Base-by-base conservation (phyloP, 2,888 invertebrate genomes). In the Acronicta psi region DNA sequence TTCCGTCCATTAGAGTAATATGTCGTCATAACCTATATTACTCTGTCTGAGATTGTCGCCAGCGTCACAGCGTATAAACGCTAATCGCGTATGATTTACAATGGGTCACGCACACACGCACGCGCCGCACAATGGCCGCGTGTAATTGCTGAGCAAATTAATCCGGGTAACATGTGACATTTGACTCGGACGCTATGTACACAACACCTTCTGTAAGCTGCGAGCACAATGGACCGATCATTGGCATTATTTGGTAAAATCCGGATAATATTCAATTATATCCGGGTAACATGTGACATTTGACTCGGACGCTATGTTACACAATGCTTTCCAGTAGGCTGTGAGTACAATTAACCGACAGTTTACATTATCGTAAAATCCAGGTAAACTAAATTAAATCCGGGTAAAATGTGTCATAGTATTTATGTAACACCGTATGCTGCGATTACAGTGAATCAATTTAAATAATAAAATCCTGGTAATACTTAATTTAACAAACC, bases 131-230 rank as follows among this genome's bases (percentile, higher is more conserved):
- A 82, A 81, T 80, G 75, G 70, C 75, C 69, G 69, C 73, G 75
- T 84, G 86, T 89, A 88, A 91, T 91, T 88, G 88, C 83, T 77
- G 79, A 80, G 85, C 88, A 86, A 89, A 89, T 91, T 91, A 90
- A 90, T 90, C 88, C 82, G 68, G 69, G 74, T 80, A 83, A 85
- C 86, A 85, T 86, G 86, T 88, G 88, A 89, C 90, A 87, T 89
- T 85, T 89, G 89, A 89, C 87, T 85, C 79, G 77, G 40, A 68
- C 68, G 63, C 71, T 47, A 52, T 56, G 59, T 69, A 66, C 47
- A 49, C 25, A 74, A 63, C 68, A 63, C 72, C 74, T 69, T 58
- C 14, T 25, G 50, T 58, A 64, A 46, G 66, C 2, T 49, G 56
- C 8, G 56, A 34, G 4, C n/a, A 68, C 44, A 60, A 6, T n/a